Evolutionary conservation across 53 echinoderm and acorn worm genomes (phyloP), one percentile per base, ranked within the genome.

Genomic region (Antedon mediterranea): DNA sequence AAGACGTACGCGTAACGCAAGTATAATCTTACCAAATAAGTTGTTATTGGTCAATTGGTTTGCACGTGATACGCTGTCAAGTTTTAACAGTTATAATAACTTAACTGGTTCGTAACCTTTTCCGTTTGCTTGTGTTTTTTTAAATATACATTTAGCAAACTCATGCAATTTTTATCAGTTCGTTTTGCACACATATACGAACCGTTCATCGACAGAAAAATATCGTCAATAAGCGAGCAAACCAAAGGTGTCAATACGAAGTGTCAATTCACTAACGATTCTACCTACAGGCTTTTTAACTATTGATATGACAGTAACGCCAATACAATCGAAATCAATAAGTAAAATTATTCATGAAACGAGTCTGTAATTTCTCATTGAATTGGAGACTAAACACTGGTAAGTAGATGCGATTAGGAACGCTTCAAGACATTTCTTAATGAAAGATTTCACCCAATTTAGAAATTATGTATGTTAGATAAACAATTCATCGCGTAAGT

Each of bases 381-480:
- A 57, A 57, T 15, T 13, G 14, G 57, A 57, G 57, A 57, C 57
- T 57, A 57, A 57, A 57, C 20, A 57, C 14, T 11, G 23, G 57
- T 57, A 2, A 57, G 57, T 57, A 6, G 20, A 57, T 18, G 57
- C 57, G 57, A 57, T 57, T 57, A 57, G 57, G 57, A 18, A 57
- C 57, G 57, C 57, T 57, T 20, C 57, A 57, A 11, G 11, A 18
- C 2, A 3, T 18, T 11, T 18, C 57, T 57, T 57, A 57, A 57
- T 57, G 57, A 57, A 57, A 57, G 23, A 18, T 57, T 57, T 13
- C 57, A 57, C 57, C 57, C 57, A 57, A 57, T 57, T 57, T 57
- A 57, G 57, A 57, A 57, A 57, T 57, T 57, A 57, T 57, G 57
- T 57, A 57, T 57, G 57, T 57, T 57, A 57, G 57, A 57, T 57